Percentiles rank a stretch among this genome's conserved stretches.
phyloP scores from a whole-genome alignment of 1,140 invertebrate genomes.

The Ceratina japonica region DNA sequence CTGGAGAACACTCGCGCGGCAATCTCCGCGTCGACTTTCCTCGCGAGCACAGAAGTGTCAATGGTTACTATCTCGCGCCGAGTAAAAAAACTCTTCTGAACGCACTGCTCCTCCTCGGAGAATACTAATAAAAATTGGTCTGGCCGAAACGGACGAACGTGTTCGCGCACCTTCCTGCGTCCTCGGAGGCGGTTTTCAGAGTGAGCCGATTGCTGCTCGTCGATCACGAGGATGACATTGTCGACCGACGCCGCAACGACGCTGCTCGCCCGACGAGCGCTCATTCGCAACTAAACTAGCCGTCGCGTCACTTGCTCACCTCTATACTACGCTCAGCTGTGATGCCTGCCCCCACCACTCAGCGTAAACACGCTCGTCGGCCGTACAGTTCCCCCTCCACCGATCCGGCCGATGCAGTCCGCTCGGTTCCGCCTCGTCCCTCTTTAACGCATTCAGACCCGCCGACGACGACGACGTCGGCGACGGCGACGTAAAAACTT shows the following conservation, averaged over 20 bases:
- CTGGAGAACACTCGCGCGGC: no score
- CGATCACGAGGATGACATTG: constrained; percentile 68
- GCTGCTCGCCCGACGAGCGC: constrained; percentile 75
- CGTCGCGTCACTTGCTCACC: constrained; percentile 55
- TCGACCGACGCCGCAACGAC: constrained; percentile 60
- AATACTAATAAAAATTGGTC: no score
- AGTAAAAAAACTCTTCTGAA: no score
- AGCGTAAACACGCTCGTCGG: constrained; percentile 34
- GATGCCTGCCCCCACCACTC: constrained; percentile 58
- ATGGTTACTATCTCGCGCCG: no score
- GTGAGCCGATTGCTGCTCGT: constrained; percentile 56
- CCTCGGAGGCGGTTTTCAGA: background rate
- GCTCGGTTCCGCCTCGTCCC: constrained; percentile 38
- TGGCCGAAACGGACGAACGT: no score
- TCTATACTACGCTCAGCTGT: constrained; percentile 76
- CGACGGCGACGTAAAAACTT: no score
- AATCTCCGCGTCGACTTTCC: no score
- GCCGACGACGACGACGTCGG: no score
- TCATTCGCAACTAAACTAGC: constrained; percentile 76
- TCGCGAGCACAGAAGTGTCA: no score
- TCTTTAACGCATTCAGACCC: constrained; percentile 34
- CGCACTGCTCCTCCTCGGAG: no score
- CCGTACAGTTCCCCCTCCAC: constrained; percentile 22
- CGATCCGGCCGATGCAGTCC: constrained; percentile 54
- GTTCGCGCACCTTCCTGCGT: background rate